A percentile compares a stretch with the other conserved stretches of the same genome.
Evolutionary conservation across 2,888 invertebrate species (phyloP).

Genomic region (Machimus atricapillus): DNA sequence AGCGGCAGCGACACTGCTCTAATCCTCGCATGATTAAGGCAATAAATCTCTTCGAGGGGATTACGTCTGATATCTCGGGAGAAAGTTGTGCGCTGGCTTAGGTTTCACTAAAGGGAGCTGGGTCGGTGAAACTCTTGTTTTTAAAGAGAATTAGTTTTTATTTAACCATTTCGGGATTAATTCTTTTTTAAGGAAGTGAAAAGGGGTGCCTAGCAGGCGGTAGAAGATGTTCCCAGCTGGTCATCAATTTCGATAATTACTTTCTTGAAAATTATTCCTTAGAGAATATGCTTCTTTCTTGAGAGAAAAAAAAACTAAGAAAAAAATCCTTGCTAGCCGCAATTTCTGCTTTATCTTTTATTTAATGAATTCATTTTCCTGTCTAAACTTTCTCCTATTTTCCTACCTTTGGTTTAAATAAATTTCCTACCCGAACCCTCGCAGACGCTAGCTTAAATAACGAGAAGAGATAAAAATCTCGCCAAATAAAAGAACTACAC

Average conservation of each 20-base stretch:
- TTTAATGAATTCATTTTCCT: not conserved
- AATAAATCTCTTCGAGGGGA: conserved; percentile 41
- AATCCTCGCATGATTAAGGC: conserved; percentile 44
- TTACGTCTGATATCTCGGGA: conserved; percentile 13
- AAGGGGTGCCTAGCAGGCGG: not conserved
- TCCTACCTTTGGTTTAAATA: not conserved
- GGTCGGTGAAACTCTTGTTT: not conserved
- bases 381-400: not conserved
- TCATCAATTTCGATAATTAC: not conserved
- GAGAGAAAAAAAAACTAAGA: not conserved
- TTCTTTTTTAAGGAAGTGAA: not conserved
- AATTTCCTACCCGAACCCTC: not conserved
- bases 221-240: not conserved
- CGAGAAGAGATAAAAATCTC: not conserved
- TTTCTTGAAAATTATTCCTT: not conserved
- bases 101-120: not conserved
- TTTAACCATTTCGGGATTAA: not conserved
- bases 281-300: not conserved
- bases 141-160: not conserved
- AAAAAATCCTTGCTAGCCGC: not conserved
- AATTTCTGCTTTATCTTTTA: not conserved
- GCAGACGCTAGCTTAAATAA: not conserved
- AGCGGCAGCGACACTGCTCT: conserved; percentile 44
- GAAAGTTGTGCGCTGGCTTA: not conserved
- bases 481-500: not conserved